These are phyloP conservation scores for Lithosia quadra DNA, from an alignment of 2,888 invertebrate genomes.

Conservation along the genomic window DNA sequence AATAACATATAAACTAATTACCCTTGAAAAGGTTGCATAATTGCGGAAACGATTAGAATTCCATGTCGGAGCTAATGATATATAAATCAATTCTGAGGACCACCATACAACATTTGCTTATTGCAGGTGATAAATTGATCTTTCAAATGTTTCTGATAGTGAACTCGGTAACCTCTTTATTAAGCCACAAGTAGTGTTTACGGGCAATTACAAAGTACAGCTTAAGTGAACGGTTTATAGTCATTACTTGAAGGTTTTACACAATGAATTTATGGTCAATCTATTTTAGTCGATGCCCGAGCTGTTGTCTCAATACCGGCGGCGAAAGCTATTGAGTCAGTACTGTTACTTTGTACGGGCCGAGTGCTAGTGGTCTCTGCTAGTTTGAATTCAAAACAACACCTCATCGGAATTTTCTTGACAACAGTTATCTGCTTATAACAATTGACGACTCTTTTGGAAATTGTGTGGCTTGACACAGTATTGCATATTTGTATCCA, in stretches of 20 bases:
- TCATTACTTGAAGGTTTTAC: slow-evolving; percentile 18
- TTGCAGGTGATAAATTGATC: not conserved
- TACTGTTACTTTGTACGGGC: not conserved
- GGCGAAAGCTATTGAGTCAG: not conserved
- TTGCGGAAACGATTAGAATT: not conserved
- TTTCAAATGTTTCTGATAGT: not conserved
- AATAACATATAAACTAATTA: not conserved
- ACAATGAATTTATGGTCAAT: slow-evolving; percentile 22
- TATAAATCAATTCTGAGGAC: not conserved
- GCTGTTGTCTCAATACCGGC: not conserved
- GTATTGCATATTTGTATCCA: too few species aligned
- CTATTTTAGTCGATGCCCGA: slow-evolving; percentile 19
- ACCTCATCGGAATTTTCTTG: not conserved
- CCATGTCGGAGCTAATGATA: not conserved
- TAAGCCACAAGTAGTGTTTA: slow-evolving; percentile 14
- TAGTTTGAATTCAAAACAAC: not conserved
- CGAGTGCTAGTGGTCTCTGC: not conserved
- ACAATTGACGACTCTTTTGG: not conserved
- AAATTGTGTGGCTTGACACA: too few species aligned
- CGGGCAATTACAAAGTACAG: slow-evolving; percentile 19
- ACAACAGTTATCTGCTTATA: not conserved
- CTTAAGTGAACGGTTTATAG: slow-evolving; percentile 19
- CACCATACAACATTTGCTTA: not conserved
- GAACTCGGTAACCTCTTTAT: slow-evolving; percentile 17
- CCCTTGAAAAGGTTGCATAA: not conserved